A percentile compares a stretch with the other conserved stretches of the same genome.
Conservation (phyloP, 30 jellyfish, hydroid and myxozoan genomes). For the Hydractinia symbiolongicarpus region DNA sequence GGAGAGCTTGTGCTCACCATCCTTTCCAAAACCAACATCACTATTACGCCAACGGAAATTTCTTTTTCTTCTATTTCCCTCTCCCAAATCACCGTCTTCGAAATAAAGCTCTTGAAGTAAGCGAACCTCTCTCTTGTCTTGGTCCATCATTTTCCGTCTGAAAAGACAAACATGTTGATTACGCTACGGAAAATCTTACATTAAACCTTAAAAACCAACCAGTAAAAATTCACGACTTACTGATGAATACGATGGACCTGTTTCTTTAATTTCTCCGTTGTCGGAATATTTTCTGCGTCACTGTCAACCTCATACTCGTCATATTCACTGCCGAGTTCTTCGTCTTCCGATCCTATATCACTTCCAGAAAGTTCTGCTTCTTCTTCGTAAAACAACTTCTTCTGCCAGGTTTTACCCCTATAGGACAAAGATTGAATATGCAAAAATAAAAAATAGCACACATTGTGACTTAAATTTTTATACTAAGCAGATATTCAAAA, state of each 20-base stretch:
- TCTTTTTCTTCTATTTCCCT: constrained; percentile 68
- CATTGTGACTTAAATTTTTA: too few species aligned
- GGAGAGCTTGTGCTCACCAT: constrained; percentile 28
- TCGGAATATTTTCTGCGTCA: constrained; percentile 61
- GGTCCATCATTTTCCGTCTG: constrained; percentile 66
- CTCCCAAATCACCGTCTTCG: constrained; percentile 91
- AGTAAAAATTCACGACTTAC: constrained; percentile 26
- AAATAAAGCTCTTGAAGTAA: constrained; percentile 63
- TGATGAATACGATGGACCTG: constrained; percentile 80
- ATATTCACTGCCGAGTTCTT: constrained; percentile 84
- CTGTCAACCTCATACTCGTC: constrained; percentile 86
- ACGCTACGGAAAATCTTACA: neutral
- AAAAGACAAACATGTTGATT: neutral
- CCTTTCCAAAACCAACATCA: constrained; percentile 43
- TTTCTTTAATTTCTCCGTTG: constrained; percentile 46
- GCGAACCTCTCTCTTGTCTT: constrained; percentile 72
- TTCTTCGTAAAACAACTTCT: constrained; percentile 61
- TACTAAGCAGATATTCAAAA: too few species aligned
- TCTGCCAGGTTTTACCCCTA: constrained; percentile 41
- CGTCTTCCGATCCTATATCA: constrained; percentile 86
- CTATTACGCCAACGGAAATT: constrained; percentile 87
- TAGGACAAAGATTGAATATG: neutral
- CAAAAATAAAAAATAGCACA: too few species aligned
- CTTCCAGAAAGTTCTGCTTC: constrained; percentile 95
- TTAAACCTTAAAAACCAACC: neutral